Conservation (phyloP, 1,140 invertebrate genomes). For the Orussus abietinus region DNA sequence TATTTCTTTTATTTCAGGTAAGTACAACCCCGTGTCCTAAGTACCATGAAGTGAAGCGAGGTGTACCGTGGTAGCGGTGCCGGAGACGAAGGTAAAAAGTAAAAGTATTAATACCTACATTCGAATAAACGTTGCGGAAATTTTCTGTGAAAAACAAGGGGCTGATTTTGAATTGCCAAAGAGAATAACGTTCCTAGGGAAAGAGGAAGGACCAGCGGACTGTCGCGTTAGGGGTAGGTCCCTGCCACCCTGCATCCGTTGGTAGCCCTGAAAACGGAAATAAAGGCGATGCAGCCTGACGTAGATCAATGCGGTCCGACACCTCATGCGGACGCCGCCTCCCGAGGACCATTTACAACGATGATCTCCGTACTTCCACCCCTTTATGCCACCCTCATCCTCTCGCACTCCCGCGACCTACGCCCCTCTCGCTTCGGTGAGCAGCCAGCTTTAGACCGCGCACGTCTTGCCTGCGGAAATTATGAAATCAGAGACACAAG, state of each 20-base stretch:
- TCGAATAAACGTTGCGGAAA: no score
- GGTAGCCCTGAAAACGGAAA: slow-evolving; percentile 20
- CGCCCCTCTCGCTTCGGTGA: not conserved
- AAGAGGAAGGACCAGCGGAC: no score
- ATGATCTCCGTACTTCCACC: slow-evolving; percentile 8
- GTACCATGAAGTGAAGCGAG: no score
- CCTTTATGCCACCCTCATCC: not conserved
- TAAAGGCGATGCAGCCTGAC: slow-evolving; percentile 26
- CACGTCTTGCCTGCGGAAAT: slow-evolving; percentile 40
- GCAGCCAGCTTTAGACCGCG: slow-evolving; percentile 9
- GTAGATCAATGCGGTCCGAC: slow-evolving; percentile 24
- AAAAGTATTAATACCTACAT: no score
- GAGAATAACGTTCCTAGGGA: no score
- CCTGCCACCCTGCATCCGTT: not conserved
- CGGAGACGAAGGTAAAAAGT: no score
- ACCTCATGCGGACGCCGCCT: slow-evolving; percentile 18
- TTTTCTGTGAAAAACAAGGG: no score
- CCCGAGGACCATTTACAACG: slow-evolving; percentile 25
- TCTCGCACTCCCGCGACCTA: not conserved
- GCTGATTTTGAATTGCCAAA: no score
- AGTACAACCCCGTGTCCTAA: no score
- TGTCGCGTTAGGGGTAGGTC: no score
- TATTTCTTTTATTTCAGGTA: no score
- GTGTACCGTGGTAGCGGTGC: no score
- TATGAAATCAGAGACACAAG: slow-evolving; percentile 43